Base-by-base conservation (phyloP, 2,888 invertebrate genomes). In the Agriopis marginaria region DNA sequence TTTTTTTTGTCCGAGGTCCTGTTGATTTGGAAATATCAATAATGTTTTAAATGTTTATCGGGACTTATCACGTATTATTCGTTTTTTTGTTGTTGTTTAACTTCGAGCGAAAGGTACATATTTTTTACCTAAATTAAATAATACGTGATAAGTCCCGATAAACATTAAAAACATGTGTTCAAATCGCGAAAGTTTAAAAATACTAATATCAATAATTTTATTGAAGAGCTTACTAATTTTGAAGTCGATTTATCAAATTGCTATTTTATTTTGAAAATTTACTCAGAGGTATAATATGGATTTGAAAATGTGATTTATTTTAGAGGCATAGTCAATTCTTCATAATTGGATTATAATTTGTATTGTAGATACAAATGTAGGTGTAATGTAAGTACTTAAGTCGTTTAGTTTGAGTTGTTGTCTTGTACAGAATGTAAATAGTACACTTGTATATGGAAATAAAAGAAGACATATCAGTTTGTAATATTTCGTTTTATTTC, bases 391-490 rank as follows among this genome's bases (percentile, higher is more conserved):
- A 59, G 68, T 70, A 70, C 70, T 70, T 70, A 70, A 64, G 45
- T 39, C 67, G 58, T 73, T 68, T 71, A 55, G 50, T 60, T 73
- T 68, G 70, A 55, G 50, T 60, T 42, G 42, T 42, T 42, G 42
- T 42, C 71, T 78, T 85, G 83, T 86, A 84, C 85, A 87, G 82
- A 79, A 75, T 93, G 93, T 93, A 92, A 89, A 93, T 93, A 92
- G 85, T 87, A 88, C 87, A 88, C 81, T 84, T 89, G 86, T 92
- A 89, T 75, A 61, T 70, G 70, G 92, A 92, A 93, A 93, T 93
- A 92, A 93, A 93, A 91, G 88, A 87, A 93, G 92, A 93, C 93
- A 93, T 93, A 93, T 93, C 93, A 93, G 89, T 93, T 93, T 93
- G 89, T 93, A 91, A 56, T 6, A 17, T 0, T 49, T 64, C 53